phyloP scores from a whole-genome alignment of 2,888 invertebrate genomes.

The Caradrina clavipalpis region DNA sequence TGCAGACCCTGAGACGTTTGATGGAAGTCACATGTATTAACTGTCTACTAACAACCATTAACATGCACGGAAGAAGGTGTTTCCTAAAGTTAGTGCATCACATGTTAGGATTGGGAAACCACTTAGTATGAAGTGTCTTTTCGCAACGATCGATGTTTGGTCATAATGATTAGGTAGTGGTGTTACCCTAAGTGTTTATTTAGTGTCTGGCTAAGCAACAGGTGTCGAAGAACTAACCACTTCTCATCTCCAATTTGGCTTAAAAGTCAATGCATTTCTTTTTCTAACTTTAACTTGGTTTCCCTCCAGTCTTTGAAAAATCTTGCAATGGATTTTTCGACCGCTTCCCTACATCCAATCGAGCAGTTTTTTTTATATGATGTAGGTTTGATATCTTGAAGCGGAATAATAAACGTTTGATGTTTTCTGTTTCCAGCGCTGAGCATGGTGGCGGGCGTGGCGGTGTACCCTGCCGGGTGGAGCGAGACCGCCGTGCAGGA shows the following conservation, averaged over 20 bases:
- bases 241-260: background rate
- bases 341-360: too few species aligned
- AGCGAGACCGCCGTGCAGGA: constrained; percentile 95
- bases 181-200: background rate
- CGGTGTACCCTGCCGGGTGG: constrained; percentile 98
- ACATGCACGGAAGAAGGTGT: constrained; percentile 11
- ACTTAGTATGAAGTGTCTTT: constrained; percentile 4
- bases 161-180: background rate
- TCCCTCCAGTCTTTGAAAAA: too few species aligned
- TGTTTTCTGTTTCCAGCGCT: constrained; percentile 92
- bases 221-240: background rate
- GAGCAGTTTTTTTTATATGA: background rate
- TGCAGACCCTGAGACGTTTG: too few species aligned
- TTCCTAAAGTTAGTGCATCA: constrained; percentile 4
- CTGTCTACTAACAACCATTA: background rate
- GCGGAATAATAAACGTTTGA: background rate
- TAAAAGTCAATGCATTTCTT: too few species aligned
- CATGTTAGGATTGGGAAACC: constrained; percentile 12
- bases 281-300: too few species aligned
- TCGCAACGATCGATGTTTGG: background rate
- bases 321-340: too few species aligned
- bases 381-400: background rate
- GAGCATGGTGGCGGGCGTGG: constrained; percentile 96
- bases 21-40: background rate
- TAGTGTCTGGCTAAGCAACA: background rate